Evolutionary conservation across 2,797 vertebrate species (phyloP).

Genomic region (Calcarius lapponicus): DNA sequence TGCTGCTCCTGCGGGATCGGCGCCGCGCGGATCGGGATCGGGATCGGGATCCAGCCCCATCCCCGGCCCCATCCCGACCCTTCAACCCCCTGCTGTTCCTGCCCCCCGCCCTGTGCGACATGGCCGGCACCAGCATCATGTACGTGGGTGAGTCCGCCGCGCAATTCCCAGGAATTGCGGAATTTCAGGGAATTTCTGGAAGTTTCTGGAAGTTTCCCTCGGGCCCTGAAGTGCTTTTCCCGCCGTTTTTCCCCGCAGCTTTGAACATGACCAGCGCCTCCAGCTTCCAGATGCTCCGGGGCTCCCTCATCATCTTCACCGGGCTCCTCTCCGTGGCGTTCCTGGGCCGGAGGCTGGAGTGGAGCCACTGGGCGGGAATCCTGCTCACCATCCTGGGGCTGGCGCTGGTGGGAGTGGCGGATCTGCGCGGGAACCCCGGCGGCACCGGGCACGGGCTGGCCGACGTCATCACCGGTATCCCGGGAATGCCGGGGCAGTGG

Average conservation of each 20-base stretch:
- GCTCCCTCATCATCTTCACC: conserved; percentile 92
- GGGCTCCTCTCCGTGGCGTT: conserved; percentile 74
- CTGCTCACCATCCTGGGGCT: not conserved
- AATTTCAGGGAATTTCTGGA: too few relatives aligned
- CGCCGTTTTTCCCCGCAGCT: not conserved
- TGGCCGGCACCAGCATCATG: not conserved
- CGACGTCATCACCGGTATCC: not conserved
- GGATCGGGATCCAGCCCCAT: too few relatives aligned
- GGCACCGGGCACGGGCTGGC: not conserved
- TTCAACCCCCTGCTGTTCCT: not conserved
- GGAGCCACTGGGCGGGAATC: not conserved
- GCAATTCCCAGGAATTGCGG: not conserved
- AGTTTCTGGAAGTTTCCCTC: not conserved
- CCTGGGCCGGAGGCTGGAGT: not conserved
- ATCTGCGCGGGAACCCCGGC: not conserved
- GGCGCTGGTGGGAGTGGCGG: not conserved
- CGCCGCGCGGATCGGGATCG: not conserved
- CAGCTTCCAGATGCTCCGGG: conserved; percentile 62
- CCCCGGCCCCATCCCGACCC: not conserved
- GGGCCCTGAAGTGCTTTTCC: not conserved
- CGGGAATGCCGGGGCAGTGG: not conserved
- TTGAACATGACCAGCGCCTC: not conserved
- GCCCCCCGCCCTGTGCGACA: not conserved
- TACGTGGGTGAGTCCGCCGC: not conserved
- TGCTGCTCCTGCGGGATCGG: not conserved